These are phyloP conservation scores for Leptinotarsa lineolata DNA, from an alignment of 1,140 invertebrate genomes.

Conservation along the genomic window DNA sequence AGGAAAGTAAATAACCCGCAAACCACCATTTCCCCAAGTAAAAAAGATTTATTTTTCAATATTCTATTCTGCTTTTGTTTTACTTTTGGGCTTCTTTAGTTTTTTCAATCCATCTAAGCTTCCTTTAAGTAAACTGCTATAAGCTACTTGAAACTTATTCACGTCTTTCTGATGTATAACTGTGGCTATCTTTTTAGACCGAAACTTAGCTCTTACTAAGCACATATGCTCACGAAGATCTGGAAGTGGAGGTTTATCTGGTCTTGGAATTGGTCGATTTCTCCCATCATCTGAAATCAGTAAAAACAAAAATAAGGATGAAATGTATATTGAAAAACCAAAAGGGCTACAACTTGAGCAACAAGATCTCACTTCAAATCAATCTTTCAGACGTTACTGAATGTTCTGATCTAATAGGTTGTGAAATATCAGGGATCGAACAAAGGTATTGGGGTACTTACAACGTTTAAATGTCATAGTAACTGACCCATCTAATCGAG, in stretches of 20 bases:
- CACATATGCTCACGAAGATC: constrained; percentile 73
- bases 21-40: not conserved
- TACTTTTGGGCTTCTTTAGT: constrained; percentile 78
- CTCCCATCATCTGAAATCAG: constrained; percentile 70
- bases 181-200: constrained; percentile 79
- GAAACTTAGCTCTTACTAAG: constrained; percentile 70
- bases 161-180: constrained; percentile 81
- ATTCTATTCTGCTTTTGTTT: constrained; percentile 66
- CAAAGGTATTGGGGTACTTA: constrained; percentile 56
- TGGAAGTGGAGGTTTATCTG: constrained; percentile 62
- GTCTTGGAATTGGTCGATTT: constrained; percentile 69
- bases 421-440: no score
- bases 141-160: constrained; percentile 83
- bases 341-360: no score
- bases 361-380: no score
- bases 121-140: constrained; percentile 80
- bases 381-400: no score
- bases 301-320: no score
- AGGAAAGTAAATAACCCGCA: no score
- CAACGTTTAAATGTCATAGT: constrained; percentile 72
- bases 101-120: constrained; percentile 87
- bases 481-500: constrained; percentile 65
- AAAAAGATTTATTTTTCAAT: not conserved
- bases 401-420: no score
- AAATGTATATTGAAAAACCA: no score